These are phyloP conservation scores for Pseudomyrmex pallidus DNA, from an alignment of 1,140 invertebrate genomes.

Conservation along the genomic window DNA sequence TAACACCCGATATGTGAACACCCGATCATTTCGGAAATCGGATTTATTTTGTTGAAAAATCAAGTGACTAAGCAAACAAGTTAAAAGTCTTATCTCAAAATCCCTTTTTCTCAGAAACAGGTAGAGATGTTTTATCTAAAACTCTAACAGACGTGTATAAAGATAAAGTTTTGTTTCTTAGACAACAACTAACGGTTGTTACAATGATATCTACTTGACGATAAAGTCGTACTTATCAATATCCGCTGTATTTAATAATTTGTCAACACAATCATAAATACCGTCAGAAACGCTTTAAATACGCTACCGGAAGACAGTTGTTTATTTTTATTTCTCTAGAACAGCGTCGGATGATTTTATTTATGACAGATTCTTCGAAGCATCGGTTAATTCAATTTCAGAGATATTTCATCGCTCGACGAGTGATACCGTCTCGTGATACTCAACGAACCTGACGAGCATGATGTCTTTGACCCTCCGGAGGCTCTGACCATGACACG, in stretches of 20 bases:
- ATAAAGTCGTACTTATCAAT: not conserved
- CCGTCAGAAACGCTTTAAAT: no score
- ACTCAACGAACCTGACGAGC: constrained; percentile 48
- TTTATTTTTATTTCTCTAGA: no score
- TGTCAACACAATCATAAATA: not conserved
- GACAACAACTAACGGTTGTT: not conserved
- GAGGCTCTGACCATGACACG: constrained; percentile 71
- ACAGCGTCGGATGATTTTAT: no score
- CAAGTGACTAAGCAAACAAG: no score
- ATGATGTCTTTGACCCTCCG: constrained; percentile 69
- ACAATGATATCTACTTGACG: not conserved
- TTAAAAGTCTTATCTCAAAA: no score
- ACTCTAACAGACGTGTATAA: no score
- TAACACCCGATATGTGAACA: no score
- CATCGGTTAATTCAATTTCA: not conserved
- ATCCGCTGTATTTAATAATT: not conserved
- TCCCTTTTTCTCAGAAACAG: no score
- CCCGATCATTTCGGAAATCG: no score
- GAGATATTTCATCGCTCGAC: not conserved
- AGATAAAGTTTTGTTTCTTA: not conserved
- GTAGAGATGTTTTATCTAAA: no score
- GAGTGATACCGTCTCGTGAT: constrained; percentile 4
- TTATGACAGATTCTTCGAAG: not conserved
- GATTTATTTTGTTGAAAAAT: no score
- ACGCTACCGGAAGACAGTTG: no score